Evolutionary conservation across 2,888 invertebrate species (phyloP).

Genomic region (Catocala fraxini): DNA sequence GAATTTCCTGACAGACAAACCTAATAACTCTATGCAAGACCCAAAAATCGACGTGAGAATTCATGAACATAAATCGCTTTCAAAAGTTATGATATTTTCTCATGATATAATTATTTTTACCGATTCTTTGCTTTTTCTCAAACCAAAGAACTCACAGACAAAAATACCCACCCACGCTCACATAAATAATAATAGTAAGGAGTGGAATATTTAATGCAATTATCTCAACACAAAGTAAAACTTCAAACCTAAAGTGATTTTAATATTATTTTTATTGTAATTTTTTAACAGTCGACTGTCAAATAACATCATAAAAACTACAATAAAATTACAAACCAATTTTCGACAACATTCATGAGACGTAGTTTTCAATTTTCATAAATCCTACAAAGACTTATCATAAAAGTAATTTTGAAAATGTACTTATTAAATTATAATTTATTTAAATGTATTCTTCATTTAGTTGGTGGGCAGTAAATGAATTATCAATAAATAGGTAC

Average conservation of each 20-base stretch:
- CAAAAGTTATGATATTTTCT: no score
- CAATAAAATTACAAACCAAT: slow-evolving; percentile 23
- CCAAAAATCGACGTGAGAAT: no score
- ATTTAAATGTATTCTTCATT: slow-evolving; percentile 45
- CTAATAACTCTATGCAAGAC: no score
- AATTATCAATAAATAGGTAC: slow-evolving; percentile 21
- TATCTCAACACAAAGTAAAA: not conserved
- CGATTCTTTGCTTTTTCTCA: no score
- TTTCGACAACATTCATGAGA: slow-evolving; percentile 13
- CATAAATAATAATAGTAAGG: no score
- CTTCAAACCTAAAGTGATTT: not conserved
- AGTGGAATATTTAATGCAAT: no score
- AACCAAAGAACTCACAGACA: no score
- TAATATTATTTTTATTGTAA: no score
- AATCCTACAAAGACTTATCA: slow-evolving; percentile 16
- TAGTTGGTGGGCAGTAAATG: slow-evolving; percentile 31
- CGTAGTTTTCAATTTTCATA: slow-evolving; percentile 35
- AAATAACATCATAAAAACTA: slow-evolving; percentile 14
- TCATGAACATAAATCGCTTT: no score
- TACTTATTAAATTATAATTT: slow-evolving; percentile 41
- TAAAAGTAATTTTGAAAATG: slow-evolving; percentile 22
- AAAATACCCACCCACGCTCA: no score
- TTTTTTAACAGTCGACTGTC: not conserved
- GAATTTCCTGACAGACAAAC: no score
- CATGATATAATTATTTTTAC: no score